phyloP scores from a whole-genome alignment of 2,797 vertebrate genomes.

The Sardinella longiceps region DNA sequence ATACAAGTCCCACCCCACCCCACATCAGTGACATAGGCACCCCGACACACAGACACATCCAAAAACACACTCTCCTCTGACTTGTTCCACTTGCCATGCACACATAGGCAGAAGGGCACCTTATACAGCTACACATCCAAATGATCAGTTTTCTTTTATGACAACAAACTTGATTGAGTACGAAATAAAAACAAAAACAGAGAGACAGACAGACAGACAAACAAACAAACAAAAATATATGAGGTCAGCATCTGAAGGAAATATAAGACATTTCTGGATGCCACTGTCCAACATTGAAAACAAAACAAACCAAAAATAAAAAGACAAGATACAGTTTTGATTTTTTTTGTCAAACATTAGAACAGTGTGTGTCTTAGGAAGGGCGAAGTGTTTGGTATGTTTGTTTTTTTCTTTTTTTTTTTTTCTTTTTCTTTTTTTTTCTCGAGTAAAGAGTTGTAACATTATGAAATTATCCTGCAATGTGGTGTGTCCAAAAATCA shows the following conservation, averaged over 20 bases:
- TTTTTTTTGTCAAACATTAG: constrained; percentile 72
- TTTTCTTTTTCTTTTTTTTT: constrained; percentile 28
- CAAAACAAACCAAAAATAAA: constrained; percentile 56
- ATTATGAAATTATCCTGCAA: constrained; percentile 52
- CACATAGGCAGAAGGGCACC: constrained; percentile 72
- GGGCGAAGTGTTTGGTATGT: constrained; percentile 50
- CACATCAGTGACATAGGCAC: constrained; percentile 53
- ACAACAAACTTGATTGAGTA: constrained; percentile 75
- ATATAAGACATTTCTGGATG: constrained; percentile 70
- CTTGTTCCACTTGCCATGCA: constrained; percentile 61
- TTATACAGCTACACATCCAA: constrained; percentile 76
- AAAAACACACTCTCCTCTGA: constrained; percentile 59
- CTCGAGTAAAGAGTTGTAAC: constrained; percentile 72
- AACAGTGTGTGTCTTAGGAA: constrained; percentile 67
- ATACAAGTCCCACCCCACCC: constrained; percentile 72
- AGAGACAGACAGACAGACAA: too few relatives aligned
- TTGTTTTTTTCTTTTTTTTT: background rate
- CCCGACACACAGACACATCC: constrained; percentile 56
- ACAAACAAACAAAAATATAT: constrained; percentile 44
- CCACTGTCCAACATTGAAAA: constrained; percentile 71
- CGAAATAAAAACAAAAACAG: constrained; percentile 68
- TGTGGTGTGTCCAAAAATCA: constrained; percentile 43
- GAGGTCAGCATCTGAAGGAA: constrained; percentile 78
- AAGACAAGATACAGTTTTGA: constrained; percentile 70
- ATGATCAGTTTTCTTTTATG: constrained; percentile 69